A percentile compares a stretch with the other conserved stretches of the same genome.
Conservation (phyloP, 1,140 invertebrate genomes). For the Drosophila sp. region DNA sequence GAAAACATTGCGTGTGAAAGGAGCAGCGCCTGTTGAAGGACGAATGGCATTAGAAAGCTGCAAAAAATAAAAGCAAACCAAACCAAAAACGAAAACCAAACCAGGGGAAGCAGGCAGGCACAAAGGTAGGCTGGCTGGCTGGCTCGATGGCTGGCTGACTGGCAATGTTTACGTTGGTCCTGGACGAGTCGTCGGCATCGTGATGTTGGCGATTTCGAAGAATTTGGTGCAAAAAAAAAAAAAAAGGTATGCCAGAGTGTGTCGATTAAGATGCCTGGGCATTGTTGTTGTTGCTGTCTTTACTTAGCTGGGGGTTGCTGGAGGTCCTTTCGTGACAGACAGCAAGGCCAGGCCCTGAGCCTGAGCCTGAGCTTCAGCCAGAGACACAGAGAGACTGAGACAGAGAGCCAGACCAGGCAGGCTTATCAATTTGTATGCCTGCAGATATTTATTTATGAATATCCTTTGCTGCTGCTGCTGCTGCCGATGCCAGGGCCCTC, state of each 20-base stretch:
- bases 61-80: slow-evolving; percentile 16
- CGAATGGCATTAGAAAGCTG: slow-evolving; percentile 71
- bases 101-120: slow-evolving; percentile 38
- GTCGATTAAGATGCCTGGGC: slow-evolving; percentile 75
- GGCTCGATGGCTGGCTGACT: background rate
- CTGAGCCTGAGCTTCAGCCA: slow-evolving; percentile 7
- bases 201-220: slow-evolving; percentile 51
- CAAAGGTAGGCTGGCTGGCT: slow-evolving; percentile 37
- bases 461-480: slow-evolving; percentile 53
- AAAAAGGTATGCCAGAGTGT: slow-evolving; percentile 68
- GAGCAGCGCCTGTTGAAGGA: slow-evolving; percentile 76
- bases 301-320: slow-evolving; percentile 40
- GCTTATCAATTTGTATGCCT: slow-evolving; percentile 80
- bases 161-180: slow-evolving; percentile 56
- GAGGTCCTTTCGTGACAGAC: slow-evolving; percentile 55
- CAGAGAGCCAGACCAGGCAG: slow-evolving; percentile 34
- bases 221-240: slow-evolving; percentile 31
- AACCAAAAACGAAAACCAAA: background rate
- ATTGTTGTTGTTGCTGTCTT: slow-evolving; percentile 32
- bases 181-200: slow-evolving; percentile 43
- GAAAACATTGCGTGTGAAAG: slow-evolving; percentile 70
- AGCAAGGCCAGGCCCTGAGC: slow-evolving; percentile 23
- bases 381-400: background rate
- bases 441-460: slow-evolving; percentile 81
- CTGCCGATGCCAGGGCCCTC: slow-evolving; percentile 23